Evolutionary conservation across 1,140 invertebrate genomes (phyloP), one percentile per base, ranked within the genome.

Genomic region (Manduca sexta): DNA sequence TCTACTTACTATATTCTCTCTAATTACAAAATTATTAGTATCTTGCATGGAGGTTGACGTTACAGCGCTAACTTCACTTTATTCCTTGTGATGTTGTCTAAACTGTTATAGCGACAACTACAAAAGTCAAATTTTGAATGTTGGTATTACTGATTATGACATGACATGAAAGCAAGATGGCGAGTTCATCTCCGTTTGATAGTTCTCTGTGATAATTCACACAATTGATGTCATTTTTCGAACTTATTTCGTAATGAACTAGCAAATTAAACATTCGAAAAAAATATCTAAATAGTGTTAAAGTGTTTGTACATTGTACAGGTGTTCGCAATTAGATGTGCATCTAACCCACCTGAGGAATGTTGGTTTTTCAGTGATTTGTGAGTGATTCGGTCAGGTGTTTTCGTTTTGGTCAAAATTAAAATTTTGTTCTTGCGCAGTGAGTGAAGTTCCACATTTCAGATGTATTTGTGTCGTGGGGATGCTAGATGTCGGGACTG

Each of bases 321-420:
- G 16, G 60, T 69, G 58, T 56, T 64, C 35, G 55, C 64, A 67
- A 53, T 56, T 65, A 56, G 52, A 70, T 73, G 76, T 85, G 76
- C 62, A 72, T 74, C 64, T 84, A 81, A 84, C 79, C 84, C 84
- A 87, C 84, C 84, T 86, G 84, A 86, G 84, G 84, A 86, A 86
- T 86, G 84, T 86, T 82, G 77, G 70, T 82, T 84, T 84, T 86
- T 84, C 76, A 84, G 82, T 86, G 82, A 86, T 85, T 86, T 86
- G 83, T 86, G 83, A 80, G 83, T 86, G 83, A 80, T 84, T 79
- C 69, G 79, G 84, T 86, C 84, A 86, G 84, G 84, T 86, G 84
- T 86, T 86, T 86, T 81, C 71, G 64, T 79, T 81, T 78, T 78
- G 72, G 71, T 67, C 62, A 69, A 72, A 84, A 74, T 82, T 83